Evolutionary conservation across 2,113 vertebrate genomes (phyloP).

Genomic region (Sinocyclocheilus grahami): DNA sequence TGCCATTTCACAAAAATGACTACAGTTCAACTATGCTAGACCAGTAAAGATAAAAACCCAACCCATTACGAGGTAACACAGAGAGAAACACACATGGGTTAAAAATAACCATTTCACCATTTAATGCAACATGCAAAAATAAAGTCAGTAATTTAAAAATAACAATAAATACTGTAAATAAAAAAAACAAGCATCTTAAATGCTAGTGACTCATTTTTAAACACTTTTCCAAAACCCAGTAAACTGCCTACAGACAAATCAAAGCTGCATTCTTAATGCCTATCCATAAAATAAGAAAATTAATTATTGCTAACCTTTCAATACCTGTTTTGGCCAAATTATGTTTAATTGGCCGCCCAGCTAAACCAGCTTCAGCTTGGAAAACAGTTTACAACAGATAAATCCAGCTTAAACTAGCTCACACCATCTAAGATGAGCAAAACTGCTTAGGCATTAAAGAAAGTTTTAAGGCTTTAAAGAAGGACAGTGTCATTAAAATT

Average conservation of each 20-base stretch:
- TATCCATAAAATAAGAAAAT: background rate
- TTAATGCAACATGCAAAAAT: background rate
- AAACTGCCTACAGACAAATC: background rate
- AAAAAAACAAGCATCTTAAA: background rate
- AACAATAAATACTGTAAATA: no score
- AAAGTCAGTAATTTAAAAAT: background rate
- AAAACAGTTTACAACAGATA: background rate
- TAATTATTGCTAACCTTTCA: background rate
- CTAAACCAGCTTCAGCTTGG: background rate
- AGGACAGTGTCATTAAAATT: background rate
- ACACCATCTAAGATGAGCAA: background rate
- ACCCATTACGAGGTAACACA: background rate
- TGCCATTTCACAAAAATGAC: conserved; percentile 12
- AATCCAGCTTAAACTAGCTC: background rate
- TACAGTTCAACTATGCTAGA: background rate
- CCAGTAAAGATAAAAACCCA: background rate
- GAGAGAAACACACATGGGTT: background rate
- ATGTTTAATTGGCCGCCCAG: background rate
- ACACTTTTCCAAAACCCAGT: background rate
- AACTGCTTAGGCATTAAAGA: background rate
- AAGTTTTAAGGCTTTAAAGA: background rate
- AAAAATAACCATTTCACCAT: background rate
- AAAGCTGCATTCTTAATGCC: background rate
- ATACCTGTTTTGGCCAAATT: background rate
- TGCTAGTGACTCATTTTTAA: background rate